Evolutionary conservation across 2,888 invertebrate genomes (phyloP), one percentile per base, ranked within the genome.

Genomic region (Aphidius colemani): DNA sequence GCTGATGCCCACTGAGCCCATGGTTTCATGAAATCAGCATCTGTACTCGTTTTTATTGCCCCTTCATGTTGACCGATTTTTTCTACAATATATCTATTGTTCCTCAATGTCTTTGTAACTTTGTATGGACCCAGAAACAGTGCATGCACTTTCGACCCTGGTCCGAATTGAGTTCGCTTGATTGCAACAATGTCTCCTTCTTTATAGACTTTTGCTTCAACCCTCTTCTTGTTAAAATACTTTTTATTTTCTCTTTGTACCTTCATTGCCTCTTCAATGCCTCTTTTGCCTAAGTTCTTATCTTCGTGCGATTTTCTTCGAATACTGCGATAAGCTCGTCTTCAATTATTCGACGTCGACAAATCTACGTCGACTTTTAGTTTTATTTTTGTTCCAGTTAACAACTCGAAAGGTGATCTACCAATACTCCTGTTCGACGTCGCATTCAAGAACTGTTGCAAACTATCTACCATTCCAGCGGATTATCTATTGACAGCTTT

Each of bases 151-250:
- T 82, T 81, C 7, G 75, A 55, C 1, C 76, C 78, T 18, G 69
- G 66, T 6, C 77, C 77, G 65, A 75, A 78, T 61, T 80, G 77
- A 3, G 77, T 79, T 44, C 77, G 64, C 64, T 78, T 73, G 10
- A 78, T 79, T 5, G 76, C 77, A 1, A 79, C 76, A 40, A 71
- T 41, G 49, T 73, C 69, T 5, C 56, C 62, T 4, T 46, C 59
- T 30, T 41, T 39, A 18, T 66, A 63, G 3, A 43, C 7, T 9
- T 13, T 48, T 7, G 66, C 62, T 5, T 9, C 13, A 18, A 39
- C 56, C n/a, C 59, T 13, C 43, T 51, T 50, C 7, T 50, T 43
- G n/a, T 66, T 39, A 10, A 43, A 59, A 40, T 43, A 50, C n/a
- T 48, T 57, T 53, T 41, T 41, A 30, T 61, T 65, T 9, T 65